Base-by-base conservation (phyloP, 1,140 invertebrate genomes). In the Drosophila kepulauana region DNA sequence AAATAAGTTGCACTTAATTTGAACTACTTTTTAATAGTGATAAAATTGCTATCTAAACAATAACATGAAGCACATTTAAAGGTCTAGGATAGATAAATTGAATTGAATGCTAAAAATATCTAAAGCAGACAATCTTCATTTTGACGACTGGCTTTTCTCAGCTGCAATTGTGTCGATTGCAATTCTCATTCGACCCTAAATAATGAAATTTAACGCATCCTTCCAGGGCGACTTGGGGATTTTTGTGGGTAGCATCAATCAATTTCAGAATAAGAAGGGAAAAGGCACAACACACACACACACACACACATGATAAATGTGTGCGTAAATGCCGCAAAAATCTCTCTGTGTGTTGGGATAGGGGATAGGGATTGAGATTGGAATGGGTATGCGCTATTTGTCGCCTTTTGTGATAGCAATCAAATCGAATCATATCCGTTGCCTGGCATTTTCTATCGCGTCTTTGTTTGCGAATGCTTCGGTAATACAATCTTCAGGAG, bases 401-500 rank as follows among this genome's bases (percentile, higher is more conserved):
- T 88, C 79, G 80, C 68, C 73, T 71, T 66, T 88, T 87, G 82
- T 87, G 84, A 82, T 88, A 74, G 76, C 72, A 87, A 87, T 87
- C 80, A 80, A 87, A 87, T 87, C 76, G 80, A 82, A 87, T 88
- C 72, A 82, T 87, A 88, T 87, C 84, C 79, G 45, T 69, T 82
- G 75, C 79, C 52, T 25, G 59, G 56, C 49, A 61, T 49, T 75
- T 59, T 49, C 33, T 56, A 58, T 41, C 45, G 48, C 35, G 11
- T 28, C 33, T 46, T 51, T 51, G 43, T 58, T 15, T 16, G 52
- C 20, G 7, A 52, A 33, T 51, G 54, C 13, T 10, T 52, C 33
- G 56, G 78, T 77, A 86, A 87, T 82, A 82, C 80, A 79, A 88
- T 88, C 77, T 74, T 58, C 49, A 66, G 63, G 71, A 56, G 70